A percentile compares a stretch with the other conserved stretches of the same genome.
Evolutionary conservation across 2,113 vertebrate genomes (phyloP).

Genomic region (Dendrocopos noguchii): DNA sequence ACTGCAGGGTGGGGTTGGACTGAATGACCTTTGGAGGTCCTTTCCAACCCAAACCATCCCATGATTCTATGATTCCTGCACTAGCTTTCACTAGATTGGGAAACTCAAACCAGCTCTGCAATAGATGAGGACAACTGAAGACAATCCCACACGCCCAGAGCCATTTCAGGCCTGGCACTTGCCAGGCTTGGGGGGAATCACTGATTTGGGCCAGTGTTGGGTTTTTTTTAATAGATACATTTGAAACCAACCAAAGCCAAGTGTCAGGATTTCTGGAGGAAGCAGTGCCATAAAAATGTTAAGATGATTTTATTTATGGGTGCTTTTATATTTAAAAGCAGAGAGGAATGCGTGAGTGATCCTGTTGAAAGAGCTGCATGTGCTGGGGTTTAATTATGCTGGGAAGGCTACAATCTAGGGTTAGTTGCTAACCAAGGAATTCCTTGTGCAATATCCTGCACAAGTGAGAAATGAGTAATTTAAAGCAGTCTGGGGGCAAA

Average conservation of each 20-base stretch:
- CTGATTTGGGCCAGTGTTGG: not conserved
- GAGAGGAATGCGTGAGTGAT: conserved; percentile 69
- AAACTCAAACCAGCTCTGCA: not conserved
- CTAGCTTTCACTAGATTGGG: not conserved
- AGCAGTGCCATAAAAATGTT: conserved; percentile 59
- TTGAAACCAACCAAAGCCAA: not conserved
- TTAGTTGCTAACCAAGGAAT: conserved; percentile 72
- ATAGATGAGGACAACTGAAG: not conserved
- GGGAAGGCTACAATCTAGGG: conserved; percentile 69
- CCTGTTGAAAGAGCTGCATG: conserved; percentile 65
- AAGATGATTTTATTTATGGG: conserved; percentile 72
- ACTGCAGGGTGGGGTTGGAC: too few relatives aligned
- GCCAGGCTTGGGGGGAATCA: not conserved
- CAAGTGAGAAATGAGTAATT: conserved; percentile 80
- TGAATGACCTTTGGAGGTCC: too few relatives aligned
- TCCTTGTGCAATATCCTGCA: conserved; percentile 79
- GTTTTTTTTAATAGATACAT: conserved; percentile 30
- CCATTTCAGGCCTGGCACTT: not conserved
- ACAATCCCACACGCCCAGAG: not conserved
- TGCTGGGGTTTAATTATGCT: conserved; percentile 71
- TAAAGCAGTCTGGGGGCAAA: conserved; percentile 75
- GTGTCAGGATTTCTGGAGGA: not conserved
- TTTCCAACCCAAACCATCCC: too few relatives aligned
- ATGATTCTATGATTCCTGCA: not conserved
- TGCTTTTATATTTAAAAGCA: conserved; percentile 64